Evolutionary conservation across 2,888 invertebrate species (phyloP).

Genomic region (Cybosia mesomella): DNA sequence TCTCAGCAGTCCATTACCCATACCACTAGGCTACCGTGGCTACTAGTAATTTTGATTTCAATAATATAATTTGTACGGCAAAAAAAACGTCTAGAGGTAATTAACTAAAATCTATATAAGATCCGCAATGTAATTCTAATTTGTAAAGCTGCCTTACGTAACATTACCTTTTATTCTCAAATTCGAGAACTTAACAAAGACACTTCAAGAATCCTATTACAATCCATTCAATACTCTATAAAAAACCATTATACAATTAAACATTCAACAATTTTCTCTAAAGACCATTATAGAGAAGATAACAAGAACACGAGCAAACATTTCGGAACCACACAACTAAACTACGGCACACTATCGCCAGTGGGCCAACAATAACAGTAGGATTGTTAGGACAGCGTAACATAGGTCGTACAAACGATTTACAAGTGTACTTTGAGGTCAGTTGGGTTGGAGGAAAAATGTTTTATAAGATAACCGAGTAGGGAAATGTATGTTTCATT

Average conservation of each 20-base stretch:
- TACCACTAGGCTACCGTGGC: too few species aligned
- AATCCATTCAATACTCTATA: background rate
- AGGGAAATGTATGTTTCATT: background rate
- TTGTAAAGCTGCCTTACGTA: too few species aligned
- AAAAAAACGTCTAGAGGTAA: too few species aligned
- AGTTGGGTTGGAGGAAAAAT: conserved; percentile 22
- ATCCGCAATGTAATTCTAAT: too few species aligned
- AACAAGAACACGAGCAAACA: conserved; percentile 15
- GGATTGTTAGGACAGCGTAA: conserved; percentile 13
- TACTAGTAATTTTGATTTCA: too few species aligned
- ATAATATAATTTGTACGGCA: too few species aligned
- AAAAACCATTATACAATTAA: conserved; percentile 6
- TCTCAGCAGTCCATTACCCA: too few species aligned
- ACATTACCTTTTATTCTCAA: too few species aligned
- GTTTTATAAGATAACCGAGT: conserved; percentile 6
- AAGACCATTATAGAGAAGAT: conserved; percentile 28
- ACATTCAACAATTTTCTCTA: conserved; percentile 8
- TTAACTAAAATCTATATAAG: too few species aligned
- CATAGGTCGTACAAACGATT: conserved; percentile 30
- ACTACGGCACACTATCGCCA: conserved; percentile 22
- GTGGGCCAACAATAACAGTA: conserved; percentile 34
- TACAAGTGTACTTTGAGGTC: conserved; percentile 33
- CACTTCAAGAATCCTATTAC: background rate
- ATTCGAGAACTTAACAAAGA: background rate
- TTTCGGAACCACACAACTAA: conserved; percentile 25